Evolutionary conservation across 2,888 invertebrate genomes (phyloP).

Genomic region (Monopis laevigella): DNA sequence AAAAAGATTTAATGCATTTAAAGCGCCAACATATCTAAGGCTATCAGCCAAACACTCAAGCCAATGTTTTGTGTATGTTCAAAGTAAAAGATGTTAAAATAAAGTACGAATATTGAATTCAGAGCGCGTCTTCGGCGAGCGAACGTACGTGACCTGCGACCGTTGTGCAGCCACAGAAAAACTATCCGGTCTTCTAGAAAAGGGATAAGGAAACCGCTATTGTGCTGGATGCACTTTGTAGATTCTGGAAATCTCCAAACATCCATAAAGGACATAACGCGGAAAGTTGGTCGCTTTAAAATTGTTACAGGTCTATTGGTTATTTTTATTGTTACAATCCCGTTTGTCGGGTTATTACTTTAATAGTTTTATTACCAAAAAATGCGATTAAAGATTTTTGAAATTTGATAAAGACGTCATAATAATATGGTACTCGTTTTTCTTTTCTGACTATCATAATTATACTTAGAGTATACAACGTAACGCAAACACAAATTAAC

Average conservation of each 20-base stretch:
- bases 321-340: too few species aligned
- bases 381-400: too few species aligned
- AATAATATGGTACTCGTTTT: too few species aligned
- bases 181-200: constrained; percentile 35
- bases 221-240: constrained; percentile 44
- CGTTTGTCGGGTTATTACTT: too few species aligned
- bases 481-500: too few species aligned
- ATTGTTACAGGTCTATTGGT: too few species aligned
- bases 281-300: constrained; percentile 44
- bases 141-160: constrained; percentile 47
- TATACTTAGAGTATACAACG: too few species aligned
- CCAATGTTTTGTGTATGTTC: constrained; percentile 34
- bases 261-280: constrained; percentile 48
- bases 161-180: constrained; percentile 42
- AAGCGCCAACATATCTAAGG: too few species aligned
- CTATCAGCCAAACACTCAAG: too few species aligned
- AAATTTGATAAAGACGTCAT: too few species aligned
- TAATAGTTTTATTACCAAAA: too few species aligned
- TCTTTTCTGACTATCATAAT: too few species aligned
- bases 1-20: neutral
- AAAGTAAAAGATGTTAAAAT: constrained; percentile 39
- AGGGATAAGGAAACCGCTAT: constrained; percentile 40
- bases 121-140: constrained; percentile 42
- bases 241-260: constrained; percentile 49
- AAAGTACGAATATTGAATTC: constrained; percentile 56